Evolutionary conservation across 1,140 invertebrate species (phyloP).

Genomic region (Melitaea cinxia): DNA sequence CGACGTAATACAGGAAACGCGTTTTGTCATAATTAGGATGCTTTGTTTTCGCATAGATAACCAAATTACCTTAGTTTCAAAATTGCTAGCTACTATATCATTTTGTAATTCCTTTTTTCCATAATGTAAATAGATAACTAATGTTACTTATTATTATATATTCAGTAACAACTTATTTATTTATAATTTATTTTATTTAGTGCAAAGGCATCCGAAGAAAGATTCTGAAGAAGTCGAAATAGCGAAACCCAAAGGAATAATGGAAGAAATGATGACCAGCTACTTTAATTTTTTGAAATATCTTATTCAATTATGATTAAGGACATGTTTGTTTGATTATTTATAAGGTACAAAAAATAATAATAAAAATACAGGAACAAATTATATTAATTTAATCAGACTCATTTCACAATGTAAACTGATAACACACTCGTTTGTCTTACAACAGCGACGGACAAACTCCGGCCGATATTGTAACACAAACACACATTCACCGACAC

Average conservation of each 20-base stretch:
- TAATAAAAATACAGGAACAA: conserved; percentile 52
- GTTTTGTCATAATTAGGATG: neutral
- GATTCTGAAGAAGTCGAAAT: conserved; percentile 9
- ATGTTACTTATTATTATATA: no score
- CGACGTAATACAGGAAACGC: neutral
- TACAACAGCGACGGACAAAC: conserved; percentile 46
- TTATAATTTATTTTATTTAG: conserved; percentile 4
- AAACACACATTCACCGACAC: conserved; percentile 55
- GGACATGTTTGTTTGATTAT: neutral
- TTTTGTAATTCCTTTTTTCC: neutral
- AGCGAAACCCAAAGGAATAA: conserved; percentile 11
- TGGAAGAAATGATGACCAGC: conserved; percentile 29
- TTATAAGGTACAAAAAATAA: no score
- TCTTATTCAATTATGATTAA: conserved; percentile 34
- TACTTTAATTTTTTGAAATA: conserved; percentile 38
- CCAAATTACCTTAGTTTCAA: neutral
- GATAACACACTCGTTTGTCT: conserved; percentile 57
- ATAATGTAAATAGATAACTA: no score
- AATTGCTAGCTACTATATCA: neutral
- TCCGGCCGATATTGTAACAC: conserved; percentile 47
- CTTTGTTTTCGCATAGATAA: conserved; percentile 5
- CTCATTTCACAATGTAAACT: conserved; percentile 78
- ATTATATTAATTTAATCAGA: conserved; percentile 78
- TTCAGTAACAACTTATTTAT: neutral
- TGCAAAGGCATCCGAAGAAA: neutral